Base-by-base conservation (phyloP, 64 coral and sea anemone species). In the Dendronephthya gigantea region DNA sequence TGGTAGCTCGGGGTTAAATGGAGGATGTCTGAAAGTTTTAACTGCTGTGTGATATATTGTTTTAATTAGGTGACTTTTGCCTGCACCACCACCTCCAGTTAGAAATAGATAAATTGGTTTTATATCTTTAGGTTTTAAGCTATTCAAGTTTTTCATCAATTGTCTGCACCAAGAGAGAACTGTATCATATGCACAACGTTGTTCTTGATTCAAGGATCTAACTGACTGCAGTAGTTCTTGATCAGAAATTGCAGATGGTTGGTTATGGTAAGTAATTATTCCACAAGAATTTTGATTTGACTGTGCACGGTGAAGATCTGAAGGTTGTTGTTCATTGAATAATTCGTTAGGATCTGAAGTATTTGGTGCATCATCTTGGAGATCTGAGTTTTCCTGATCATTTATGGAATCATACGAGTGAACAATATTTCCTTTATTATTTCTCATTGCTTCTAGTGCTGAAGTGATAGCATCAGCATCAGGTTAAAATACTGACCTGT, bases 41-140 rank as follows among this genome's bases (percentile, higher is more conserved):
- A 81, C 41, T 85, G 82, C 69, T 30, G 88, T 85, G 43, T 90
- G 88, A 82, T 59, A 90, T 33, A 90, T 90, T 48, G 88, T 85
- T n/a, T 82, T 90, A 48, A 90, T 90, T 8, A 85, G 41, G 50
- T 90, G 88, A 84, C 83, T 85, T 82, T 82, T 88, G 0, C 87
- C 87, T 30, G 68, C 69, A 50, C 85, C 85, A 49, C 34, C 85
- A 87, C 85, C 85, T 10, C 85, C 39, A 27, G 86, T 88, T 29
- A 88, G 74, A 88, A 88, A 88, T 35, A 88, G 86, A 56, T 87
- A 48, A 14, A 87, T 38, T 88, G 86, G 86, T 55, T 88, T 56
- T 72, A 88, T 8, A 43, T 88, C 27, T 23, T 49, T 48, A 52
- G 86, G 86, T n/a, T 88, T 81, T 12, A 88, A 50, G 81, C 27